Conservation (phyloP, 2,113 vertebrate genomes). For the Actenoides lindsayi region DNA sequence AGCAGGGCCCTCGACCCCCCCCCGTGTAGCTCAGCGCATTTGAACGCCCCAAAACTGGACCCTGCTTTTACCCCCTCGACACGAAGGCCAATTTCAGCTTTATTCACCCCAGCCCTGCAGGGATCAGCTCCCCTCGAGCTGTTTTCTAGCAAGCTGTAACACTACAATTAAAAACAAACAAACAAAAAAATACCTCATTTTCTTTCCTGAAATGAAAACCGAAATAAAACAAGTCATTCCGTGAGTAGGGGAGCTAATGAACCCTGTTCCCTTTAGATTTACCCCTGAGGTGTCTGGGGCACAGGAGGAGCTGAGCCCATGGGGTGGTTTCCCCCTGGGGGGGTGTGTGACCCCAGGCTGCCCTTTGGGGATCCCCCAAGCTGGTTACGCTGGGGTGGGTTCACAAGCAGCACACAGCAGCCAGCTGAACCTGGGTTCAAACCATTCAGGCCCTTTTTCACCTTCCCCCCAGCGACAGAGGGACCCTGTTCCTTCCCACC, state of each 20-base stretch:
- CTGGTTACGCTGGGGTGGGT: fast-evolving
- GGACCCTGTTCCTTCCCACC: background rate
- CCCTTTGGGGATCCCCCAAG: fast-evolving
- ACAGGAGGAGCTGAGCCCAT: fast-evolving
- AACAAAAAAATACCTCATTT: background rate
- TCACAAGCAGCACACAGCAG: background rate
- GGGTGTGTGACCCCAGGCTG: background rate
- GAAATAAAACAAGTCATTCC: background rate
- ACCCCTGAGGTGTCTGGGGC: background rate
- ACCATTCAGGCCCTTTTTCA: background rate
- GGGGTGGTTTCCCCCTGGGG: background rate
- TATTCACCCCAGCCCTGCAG: background rate
- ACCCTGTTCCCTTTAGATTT: background rate
- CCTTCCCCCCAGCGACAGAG: background rate
- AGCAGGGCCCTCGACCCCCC: background rate
- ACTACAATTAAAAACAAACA: background rate
- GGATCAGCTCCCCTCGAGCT: too few relatives aligned
- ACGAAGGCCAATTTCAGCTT: background rate
- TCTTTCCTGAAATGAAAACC: background rate
- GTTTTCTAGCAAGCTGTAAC: background rate
- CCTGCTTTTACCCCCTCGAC: background rate
- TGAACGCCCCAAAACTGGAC: background rate
- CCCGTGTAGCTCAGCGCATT: background rate
- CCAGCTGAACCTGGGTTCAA: background rate
- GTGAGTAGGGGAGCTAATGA: background rate